Evolutionary conservation across 2,888 invertebrate species (phyloP), one percentile per base, ranked within the genome.

Genomic region (Opisthograptis luteolata): DNA sequence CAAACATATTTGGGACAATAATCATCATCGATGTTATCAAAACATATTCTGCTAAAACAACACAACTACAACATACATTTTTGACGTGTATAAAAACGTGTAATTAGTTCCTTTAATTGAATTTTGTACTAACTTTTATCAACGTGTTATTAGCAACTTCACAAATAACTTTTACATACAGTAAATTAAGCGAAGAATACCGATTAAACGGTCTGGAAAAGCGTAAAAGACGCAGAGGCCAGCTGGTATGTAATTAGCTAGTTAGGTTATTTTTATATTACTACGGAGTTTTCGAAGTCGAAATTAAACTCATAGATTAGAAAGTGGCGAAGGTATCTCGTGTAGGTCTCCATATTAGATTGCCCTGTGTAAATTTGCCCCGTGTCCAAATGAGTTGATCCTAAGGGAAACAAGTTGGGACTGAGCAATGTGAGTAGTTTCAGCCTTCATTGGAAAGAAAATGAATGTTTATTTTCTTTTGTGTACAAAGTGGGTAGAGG

Each of bases 361-460:
- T 84, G 83, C 76, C 70, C 71, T 72, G 79, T 79, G 84, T 83
- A 85, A 84, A 87, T 83, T 84, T 81, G 70, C 77, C 74, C 76
- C 70, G 72, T 76, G 82, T 77, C 81, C 78, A 79, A 85, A 85
- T 84, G 77, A 80, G 81, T 74, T 73, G 76, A 74, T 79, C 80
- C 78, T 73, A 62, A 54, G 79, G 75, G 78, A 76, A 70, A 55
- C 64, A 63, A 58, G 64, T 60, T 51, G 43, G 48, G 50, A 43
- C 53, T 51, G 51, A 50, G 52, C 50, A 59, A 63, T 62, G 56
- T 66, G 55, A 62, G 68, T 63, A 66, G 66, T 69, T 72, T 70
- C 70, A 65, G 62, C 73, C 75, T 77, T 81, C 75, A 81, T 81
- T 83, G 77, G 77, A 73, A 75, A 70, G 65, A 69, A 68, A 73